Evolutionary conservation across 2,113 vertebrate species (phyloP).

Genomic region (Mesembrinibis cayennensis): DNA sequence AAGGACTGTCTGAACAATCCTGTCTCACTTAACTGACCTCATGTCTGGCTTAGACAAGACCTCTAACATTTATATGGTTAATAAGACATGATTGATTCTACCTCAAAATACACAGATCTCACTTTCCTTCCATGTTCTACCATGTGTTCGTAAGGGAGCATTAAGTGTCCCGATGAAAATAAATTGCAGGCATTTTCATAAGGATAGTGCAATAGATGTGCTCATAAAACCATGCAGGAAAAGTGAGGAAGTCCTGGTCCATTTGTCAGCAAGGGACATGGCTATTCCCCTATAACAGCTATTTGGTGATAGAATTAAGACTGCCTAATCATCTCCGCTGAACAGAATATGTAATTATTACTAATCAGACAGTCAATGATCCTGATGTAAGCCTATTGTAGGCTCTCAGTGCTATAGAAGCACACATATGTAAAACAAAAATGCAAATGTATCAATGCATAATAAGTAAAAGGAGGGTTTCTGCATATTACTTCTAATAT

Average conservation of each 20-base stretch:
- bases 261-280: not conserved
- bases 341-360: not conserved
- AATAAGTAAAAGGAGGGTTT: not conserved
- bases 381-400: not conserved
- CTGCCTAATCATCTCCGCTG: not conserved
- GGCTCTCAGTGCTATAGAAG: not conserved
- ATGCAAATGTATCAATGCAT: not conserved
- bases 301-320: conserved; percentile 1
- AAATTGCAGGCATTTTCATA: conserved; percentile 10
- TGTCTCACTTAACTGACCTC: not conserved
- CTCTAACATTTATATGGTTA: not conserved
- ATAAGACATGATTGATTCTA: conserved; percentile 23
- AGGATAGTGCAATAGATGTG: not conserved
- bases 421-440: not conserved
- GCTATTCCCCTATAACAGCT: not conserved
- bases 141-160: not conserved
- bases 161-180: conserved; percentile 26
- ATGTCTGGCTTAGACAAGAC: not conserved
- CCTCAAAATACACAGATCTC: conserved; percentile 18
- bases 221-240: not conserved
- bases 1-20: not conserved
- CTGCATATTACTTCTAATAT: not conserved
- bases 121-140: conserved; percentile 24
- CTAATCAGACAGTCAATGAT: conserved; percentile 7
- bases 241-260: not conserved